These are phyloP conservation scores for Pseudorhombus dupliciocellatus DNA, from an alignment of 2,113 vertebrate genomes.

Conservation along the genomic window DNA sequence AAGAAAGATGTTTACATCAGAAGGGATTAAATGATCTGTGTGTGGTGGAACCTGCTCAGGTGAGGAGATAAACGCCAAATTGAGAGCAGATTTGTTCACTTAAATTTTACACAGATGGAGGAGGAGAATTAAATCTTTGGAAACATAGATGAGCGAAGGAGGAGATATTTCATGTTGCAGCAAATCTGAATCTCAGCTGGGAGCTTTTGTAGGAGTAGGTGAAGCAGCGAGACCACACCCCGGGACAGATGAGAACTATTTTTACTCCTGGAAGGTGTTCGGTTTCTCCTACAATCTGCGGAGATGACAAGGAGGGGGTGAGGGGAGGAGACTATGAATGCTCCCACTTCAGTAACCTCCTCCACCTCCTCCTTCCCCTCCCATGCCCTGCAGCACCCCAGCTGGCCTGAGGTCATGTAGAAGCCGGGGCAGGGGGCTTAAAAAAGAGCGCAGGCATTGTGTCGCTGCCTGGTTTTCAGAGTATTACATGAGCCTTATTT, in stretches of 20 bases:
- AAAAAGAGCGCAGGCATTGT: slow-evolving; percentile 76
- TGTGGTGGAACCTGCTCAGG: too few species aligned
- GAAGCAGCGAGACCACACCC: slow-evolving; percentile 47
- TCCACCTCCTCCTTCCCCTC: neutral
- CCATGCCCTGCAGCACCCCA: neutral
- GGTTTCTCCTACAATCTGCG: slow-evolving; percentile 64
- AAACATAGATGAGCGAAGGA: neutral
- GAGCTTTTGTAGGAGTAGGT: slow-evolving; percentile 23
- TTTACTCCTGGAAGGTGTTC: slow-evolving; percentile 75
- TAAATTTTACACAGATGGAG: too few species aligned
- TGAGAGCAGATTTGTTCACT: too few species aligned
- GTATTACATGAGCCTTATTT: slow-evolving; percentile 68
- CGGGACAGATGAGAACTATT: slow-evolving; percentile 80
- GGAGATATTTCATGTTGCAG: neutral
- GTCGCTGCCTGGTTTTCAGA: slow-evolving; percentile 26
- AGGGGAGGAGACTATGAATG: slow-evolving; percentile 2
- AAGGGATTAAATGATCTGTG: neutral
- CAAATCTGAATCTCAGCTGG: too few species aligned
- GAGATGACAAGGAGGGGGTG: neutral
- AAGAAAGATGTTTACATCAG: neutral
- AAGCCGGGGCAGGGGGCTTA: slow-evolving; percentile 49
- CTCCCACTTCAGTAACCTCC: slow-evolving; percentile 34
- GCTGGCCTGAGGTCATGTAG: slow-evolving; percentile 45
- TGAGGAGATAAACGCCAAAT: neutral
- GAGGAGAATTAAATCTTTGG: too few species aligned